Evolutionary conservation across 2,888 invertebrate genomes (phyloP), one percentile per base, ranked within the genome.

Genomic region (Amitus sp.): DNA sequence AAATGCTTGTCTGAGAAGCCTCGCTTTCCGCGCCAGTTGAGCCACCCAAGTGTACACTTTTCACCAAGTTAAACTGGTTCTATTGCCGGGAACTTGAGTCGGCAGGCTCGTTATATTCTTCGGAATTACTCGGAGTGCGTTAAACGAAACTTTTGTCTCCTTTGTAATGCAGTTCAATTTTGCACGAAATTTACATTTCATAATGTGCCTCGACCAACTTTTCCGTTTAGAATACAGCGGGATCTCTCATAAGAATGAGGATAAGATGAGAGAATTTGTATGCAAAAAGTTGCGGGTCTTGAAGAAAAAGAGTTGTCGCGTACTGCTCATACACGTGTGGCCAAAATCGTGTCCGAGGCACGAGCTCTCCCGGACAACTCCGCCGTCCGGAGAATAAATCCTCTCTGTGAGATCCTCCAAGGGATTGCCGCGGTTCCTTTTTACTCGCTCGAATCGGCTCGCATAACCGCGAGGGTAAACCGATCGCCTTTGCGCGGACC

Each of bases 1-100:
- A 62, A 57, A 62, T 57, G 34, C 43, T 51, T 42, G 52, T 56
- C 56, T 52, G 47, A 57, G 56, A 56, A 47, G 61, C 45, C 37
- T 46, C 43, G 49, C 56, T 57, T 56, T 53, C 47, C 23, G 42
- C 48, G 30, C 30, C n/a, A n/a, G 30, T 62, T 62, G 48, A 62
- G 52, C 40, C 33, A 43, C 47, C 49, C 48, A 45, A 47, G 37
- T 49, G 46, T 47, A 40, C 51, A 48, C 52, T 56, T 56, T 56
- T 56, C 61, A 37, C 61, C 45, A 40, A 56, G 56, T 62, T 62
- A 52, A 56, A 62, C 61, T 56, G 56, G 61, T 61, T 61, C 55
- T 47, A 47, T 51, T 20, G 47, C 17, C 7, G 40, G 23, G 45
- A 28, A 37, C 42, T 42, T 43, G 23, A 43, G 47, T 48, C 47